Percentiles rank a stretch among this genome's conserved stretches.
phyloP scores from a whole-genome alignment of 2,797 vertebrate genomes.

The Poecile montanus region DNA sequence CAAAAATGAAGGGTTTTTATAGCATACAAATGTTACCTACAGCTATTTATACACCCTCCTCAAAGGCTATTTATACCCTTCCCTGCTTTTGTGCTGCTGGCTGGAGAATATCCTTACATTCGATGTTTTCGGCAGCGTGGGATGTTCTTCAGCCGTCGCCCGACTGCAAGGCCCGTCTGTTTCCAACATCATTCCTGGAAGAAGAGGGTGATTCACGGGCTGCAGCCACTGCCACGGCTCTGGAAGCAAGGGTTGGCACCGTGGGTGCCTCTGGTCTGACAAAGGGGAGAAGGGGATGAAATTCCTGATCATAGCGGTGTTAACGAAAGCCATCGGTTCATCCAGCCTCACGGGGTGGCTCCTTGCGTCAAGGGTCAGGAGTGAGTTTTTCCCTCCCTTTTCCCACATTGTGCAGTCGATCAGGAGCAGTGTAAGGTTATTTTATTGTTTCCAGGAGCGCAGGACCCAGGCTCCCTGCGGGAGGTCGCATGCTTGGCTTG shows the following conservation, averaged over 20 bases:
- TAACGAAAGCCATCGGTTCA: background rate
- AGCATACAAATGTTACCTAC: conserved; percentile 21
- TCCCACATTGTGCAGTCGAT: background rate
- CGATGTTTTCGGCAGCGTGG: background rate
- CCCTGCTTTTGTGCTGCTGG: conserved; percentile 27
- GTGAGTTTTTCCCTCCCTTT: background rate
- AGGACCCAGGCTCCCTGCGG: background rate
- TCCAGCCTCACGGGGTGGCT: background rate
- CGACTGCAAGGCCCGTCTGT: background rate
- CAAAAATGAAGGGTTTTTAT: background rate
- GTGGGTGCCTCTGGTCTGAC: background rate
- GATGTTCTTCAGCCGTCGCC: background rate
- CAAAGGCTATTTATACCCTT: conserved; percentile 26
- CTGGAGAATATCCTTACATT: background rate
- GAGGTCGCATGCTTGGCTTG: conserved; percentile 6
- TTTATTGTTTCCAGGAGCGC: background rate
- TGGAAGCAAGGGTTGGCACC: background rate
- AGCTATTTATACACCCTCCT: conserved; percentile 42
- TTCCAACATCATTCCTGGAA: background rate
- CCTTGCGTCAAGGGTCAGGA: background rate
- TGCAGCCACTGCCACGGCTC: rapidly evolving
- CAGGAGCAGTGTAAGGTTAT: background rate
- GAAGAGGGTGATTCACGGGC: background rate
- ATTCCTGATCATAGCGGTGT: background rate
- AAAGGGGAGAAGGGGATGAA: background rate